phyloP scores from a whole-genome alignment of 2,113 vertebrate genomes.

The Hystrix brachyura region DNA sequence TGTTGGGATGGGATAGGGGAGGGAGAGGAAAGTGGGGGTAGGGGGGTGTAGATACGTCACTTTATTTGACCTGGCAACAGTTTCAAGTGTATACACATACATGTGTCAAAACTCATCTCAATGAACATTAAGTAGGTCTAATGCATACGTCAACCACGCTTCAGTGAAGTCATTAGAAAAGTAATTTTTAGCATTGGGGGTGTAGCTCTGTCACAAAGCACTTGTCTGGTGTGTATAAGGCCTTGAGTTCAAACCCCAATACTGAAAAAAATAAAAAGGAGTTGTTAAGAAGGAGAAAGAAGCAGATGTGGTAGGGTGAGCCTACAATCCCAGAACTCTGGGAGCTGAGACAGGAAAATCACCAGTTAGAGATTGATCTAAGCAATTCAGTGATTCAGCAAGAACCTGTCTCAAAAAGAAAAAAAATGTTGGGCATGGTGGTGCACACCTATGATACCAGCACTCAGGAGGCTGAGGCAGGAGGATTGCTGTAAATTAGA shows the following conservation, averaged over 20 bases:
- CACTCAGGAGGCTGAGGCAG: neutral
- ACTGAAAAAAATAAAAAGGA: neutral
- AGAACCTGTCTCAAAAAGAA: neutral
- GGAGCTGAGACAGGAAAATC: neutral
- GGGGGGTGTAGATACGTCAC: fast-evolving
- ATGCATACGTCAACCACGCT: neutral
- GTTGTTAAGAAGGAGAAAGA: neutral
- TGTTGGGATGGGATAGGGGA: fast-evolving
- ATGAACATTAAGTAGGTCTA: fast-evolving
- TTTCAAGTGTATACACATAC: neutral
- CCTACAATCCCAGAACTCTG: neutral
- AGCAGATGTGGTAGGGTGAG: neutral
- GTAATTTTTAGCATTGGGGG: neutral
- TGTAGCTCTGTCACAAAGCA: neutral
- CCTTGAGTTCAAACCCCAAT: neutral
- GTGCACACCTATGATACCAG: neutral
- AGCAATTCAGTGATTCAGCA: neutral
- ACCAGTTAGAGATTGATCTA: neutral
- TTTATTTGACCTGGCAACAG: too few species aligned
- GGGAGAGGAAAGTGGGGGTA: neutral
- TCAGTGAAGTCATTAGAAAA: neutral
- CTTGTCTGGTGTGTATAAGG: neutral
- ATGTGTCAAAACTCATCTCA: neutral
- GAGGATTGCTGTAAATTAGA: neutral
- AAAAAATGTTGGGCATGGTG: neutral